Percentiles rank a stretch among this genome's conserved stretches.
phyloP scores from a whole-genome alignment of 2,888 invertebrate species.

The Tiliacea citrago region DNA sequence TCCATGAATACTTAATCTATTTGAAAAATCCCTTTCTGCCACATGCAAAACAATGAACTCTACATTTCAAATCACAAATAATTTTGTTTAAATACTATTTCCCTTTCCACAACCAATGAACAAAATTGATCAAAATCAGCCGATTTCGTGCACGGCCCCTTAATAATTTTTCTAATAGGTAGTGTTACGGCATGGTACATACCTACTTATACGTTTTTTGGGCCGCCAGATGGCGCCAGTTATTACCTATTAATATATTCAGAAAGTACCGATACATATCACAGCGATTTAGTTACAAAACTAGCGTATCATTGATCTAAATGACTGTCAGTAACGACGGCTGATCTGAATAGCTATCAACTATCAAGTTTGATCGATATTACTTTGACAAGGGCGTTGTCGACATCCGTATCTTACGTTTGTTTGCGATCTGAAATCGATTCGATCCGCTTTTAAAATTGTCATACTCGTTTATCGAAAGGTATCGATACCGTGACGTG shows the following conservation, averaged over 20 bases:
- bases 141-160: too few relatives aligned
- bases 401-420: constrained; percentile 83
- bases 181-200: background rate
- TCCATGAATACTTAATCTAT: too few relatives aligned
- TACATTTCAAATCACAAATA: too few relatives aligned
- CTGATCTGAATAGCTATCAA: constrained; percentile 65
- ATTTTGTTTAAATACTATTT: too few relatives aligned
- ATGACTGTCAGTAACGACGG: constrained; percentile 59
- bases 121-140: too few relatives aligned
- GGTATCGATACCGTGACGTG: constrained; percentile 70
- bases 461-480: constrained; percentile 76
- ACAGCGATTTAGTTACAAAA: constrained; percentile 63
- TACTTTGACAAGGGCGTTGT: constrained; percentile 84
- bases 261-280: constrained; percentile 51
- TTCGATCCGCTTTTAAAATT: constrained; percentile 87
- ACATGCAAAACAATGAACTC: too few relatives aligned
- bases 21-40: too few relatives aligned
- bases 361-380: constrained; percentile 70
- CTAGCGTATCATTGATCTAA: constrained; percentile 64
- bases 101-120: too few relatives aligned
- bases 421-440: constrained; percentile 82
- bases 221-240: constrained; percentile 14
- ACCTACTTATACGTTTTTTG: constrained; percentile 3
- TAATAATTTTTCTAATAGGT: background rate
- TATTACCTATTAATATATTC: constrained; percentile 39